Conservation (phyloP, 2,888 invertebrate genomes). For the Biston stratarius region DNA sequence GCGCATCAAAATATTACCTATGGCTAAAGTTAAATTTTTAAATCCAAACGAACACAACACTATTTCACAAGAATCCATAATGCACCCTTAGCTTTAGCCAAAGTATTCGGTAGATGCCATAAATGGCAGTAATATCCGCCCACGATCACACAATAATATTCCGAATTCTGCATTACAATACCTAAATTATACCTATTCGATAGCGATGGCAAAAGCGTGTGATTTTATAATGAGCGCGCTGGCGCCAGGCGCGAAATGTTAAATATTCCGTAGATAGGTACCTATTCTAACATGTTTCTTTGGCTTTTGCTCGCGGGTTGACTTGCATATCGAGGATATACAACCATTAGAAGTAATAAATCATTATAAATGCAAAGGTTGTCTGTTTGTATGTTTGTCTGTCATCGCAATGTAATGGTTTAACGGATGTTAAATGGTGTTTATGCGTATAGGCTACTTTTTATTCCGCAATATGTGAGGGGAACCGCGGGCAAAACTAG, state of each 20-base stretch:
- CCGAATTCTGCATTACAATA: constrained; percentile 14
- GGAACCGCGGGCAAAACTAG: too few relatives aligned
- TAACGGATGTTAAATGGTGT: too few relatives aligned
- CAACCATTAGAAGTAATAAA: background rate
- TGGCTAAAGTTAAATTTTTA: too few relatives aligned
- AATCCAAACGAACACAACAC: background rate
- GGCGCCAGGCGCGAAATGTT: constrained; percentile 13
- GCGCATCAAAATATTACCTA: too few relatives aligned
- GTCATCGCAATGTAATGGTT: too few relatives aligned
- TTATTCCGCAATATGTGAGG: too few relatives aligned
- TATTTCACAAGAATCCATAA: constrained; percentile 4
- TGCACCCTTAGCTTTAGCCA: constrained; percentile 10
- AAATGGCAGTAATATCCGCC: background rate
- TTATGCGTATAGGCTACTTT: too few relatives aligned
- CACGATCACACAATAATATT: constrained; percentile 5
- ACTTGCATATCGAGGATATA: background rate
- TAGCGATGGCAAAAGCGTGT: constrained; percentile 3
- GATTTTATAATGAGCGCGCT: constrained; percentile 11
- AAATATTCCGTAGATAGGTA: constrained; percentile 15
- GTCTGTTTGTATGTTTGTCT: too few relatives aligned
- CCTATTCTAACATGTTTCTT: background rate
- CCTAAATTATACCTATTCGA: constrained; percentile 6
- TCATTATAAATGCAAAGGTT: too few relatives aligned
- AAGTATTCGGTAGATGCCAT: constrained; percentile 5
- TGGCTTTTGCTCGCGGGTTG: background rate